A percentile compares a stretch with the other conserved stretches of the same genome.
Conservation (phyloP, 2,797 vertebrate species). For the Coregonus ussuriensis region DNA sequence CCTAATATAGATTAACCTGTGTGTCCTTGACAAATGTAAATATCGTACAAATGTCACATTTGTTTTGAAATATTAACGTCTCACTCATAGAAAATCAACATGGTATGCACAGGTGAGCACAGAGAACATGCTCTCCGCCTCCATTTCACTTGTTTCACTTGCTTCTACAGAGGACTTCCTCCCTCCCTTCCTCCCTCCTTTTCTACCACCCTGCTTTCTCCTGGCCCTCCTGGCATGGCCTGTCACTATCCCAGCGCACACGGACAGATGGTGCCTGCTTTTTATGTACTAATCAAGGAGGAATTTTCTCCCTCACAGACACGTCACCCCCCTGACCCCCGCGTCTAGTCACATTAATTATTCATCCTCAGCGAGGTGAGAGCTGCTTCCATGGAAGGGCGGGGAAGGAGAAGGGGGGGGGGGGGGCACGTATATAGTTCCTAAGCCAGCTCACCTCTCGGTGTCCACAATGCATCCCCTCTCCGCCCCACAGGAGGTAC, state of each 20-base stretch:
- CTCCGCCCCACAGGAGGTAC: slow-evolving; percentile 38
- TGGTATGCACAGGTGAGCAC: not conserved
- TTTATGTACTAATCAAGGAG: slow-evolving; percentile 83
- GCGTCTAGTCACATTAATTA: slow-evolving; percentile 80
- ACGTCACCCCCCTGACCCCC: slow-evolving; percentile 74
- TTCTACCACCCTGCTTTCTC: slow-evolving; percentile 32
- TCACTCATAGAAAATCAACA: not conserved
- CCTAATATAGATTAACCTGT: not conserved
- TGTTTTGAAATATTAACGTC: not conserved
- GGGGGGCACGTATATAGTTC: slow-evolving; percentile 37
- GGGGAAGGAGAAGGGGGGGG: slow-evolving; percentile 38
- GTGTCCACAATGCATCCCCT: slow-evolving; percentile 48
- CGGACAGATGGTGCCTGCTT: slow-evolving; percentile 77
- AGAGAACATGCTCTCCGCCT: not conserved
- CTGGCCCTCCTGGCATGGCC: slow-evolving; percentile 67
- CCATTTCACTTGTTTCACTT: slow-evolving; percentile 31
- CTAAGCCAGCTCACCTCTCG: slow-evolving; percentile 57
- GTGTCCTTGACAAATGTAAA: slow-evolving; percentile 19
- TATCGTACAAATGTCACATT: not conserved
- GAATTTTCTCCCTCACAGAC: slow-evolving; percentile 81
- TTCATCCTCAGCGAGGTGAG: slow-evolving; percentile 77
- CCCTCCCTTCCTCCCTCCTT: slow-evolving; percentile 36
- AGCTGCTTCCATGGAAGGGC: slow-evolving; percentile 50
- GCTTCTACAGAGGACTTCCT: slow-evolving; percentile 46
- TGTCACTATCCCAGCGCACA: slow-evolving; percentile 68